These are phyloP conservation scores for Reinhardtius hippoglossoides DNA, from an alignment of 2,113 vertebrate genomes.

Conservation along the genomic window DNA sequence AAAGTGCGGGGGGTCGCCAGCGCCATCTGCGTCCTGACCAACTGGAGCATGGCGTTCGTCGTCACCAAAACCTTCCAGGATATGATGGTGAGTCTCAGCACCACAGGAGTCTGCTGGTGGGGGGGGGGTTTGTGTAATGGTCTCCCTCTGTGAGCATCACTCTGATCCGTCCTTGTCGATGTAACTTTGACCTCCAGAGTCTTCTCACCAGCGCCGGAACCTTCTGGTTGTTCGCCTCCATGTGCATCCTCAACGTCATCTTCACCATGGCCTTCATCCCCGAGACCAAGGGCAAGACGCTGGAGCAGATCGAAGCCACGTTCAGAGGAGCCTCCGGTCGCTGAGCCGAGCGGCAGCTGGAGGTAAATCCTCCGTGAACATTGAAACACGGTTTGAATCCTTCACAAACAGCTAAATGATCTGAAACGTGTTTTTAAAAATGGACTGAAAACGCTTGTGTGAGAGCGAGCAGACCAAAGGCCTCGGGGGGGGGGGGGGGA, in stretches of 20 bases:
- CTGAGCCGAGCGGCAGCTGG: conserved; percentile 35
- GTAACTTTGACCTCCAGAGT: conserved; percentile 66
- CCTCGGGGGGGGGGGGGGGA: neutral
- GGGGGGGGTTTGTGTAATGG: neutral
- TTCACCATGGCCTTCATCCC: conserved; percentile 89
- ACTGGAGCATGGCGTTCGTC: conserved; percentile 89
- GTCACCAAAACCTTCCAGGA: conserved; percentile 88
- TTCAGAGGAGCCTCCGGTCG: conserved; percentile 80
- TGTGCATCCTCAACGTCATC: conserved; percentile 84
- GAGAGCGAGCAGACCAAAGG: no score
- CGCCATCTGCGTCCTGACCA: conserved; percentile 86
- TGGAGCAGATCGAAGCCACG: conserved; percentile 90
- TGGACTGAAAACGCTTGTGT: no score
- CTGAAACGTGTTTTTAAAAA: no score
- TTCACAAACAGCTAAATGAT: no score
- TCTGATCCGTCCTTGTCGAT: neutral
- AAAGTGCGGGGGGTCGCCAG: conserved; percentile 84
- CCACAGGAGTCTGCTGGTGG: no score
- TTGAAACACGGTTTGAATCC: no score
- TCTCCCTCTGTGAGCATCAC: neutral
- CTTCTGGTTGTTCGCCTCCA: conserved; percentile 90
- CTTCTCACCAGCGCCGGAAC: conserved; percentile 86
- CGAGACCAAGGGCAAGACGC: conserved; percentile 91
- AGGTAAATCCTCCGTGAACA: no score
- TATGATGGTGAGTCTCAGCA: conserved; percentile 83